Conservation (phyloP, 2,888 invertebrate genomes). For the Syrista parreyssii region DNA sequence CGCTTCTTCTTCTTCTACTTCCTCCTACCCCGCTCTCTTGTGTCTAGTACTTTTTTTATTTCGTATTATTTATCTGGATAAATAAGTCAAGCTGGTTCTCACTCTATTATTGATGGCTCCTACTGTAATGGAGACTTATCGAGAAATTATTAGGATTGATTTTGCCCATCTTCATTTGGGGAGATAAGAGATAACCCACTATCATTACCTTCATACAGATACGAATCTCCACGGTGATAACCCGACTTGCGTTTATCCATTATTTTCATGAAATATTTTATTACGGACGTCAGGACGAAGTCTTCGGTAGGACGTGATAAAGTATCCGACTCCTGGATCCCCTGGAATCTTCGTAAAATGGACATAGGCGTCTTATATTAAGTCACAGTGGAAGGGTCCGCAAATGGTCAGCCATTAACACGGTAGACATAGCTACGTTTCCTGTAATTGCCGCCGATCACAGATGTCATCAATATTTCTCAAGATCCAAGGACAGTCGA, state of each 20-base stretch:
- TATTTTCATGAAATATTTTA: not conserved
- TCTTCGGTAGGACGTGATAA: not conserved
- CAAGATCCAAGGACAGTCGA: not conserved
- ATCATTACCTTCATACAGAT: not conserved
- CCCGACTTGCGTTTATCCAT: not conserved
- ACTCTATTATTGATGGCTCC: conserved; percentile 42
- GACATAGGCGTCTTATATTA: not conserved
- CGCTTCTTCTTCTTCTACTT: not conserved
- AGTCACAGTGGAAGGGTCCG: conserved; percentile 9
- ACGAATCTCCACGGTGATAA: not conserved
- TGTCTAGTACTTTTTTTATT: conserved; percentile 52
- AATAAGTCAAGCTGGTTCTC: conserved; percentile 47
- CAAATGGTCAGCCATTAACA: conserved; percentile 24
- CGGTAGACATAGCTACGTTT: conserved; percentile 13
- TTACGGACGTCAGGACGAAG: not conserved
- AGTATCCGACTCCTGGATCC: not conserved
- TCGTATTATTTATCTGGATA: conserved; percentile 65
- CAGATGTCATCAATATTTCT: conserved; percentile 10
- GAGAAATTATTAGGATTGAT: conserved; percentile 31
- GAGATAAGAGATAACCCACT: not conserved
- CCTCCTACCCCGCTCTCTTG: not conserved
- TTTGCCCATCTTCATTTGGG: conserved; percentile 6
- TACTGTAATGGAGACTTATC: conserved; percentile 29
- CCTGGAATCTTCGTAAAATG: not conserved
- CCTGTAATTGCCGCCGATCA: conserved; percentile 24